Evolutionary conservation across 2,797 vertebrate genomes (phyloP).

Genomic region (Apogon talboti): DNA sequence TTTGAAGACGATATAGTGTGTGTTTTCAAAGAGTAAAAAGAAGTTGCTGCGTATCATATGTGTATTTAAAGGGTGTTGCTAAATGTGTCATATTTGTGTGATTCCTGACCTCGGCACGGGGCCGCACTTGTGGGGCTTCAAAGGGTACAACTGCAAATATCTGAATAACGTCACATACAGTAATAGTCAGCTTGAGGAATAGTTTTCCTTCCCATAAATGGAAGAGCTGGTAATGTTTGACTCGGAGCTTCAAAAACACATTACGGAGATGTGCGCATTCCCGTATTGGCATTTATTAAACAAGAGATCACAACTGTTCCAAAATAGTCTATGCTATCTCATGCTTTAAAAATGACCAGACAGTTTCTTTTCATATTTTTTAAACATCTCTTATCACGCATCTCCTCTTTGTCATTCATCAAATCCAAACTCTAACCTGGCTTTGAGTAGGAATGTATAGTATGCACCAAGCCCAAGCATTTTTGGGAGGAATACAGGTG

Average conservation of each 20-base stretch:
- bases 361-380: background rate
- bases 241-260: background rate
- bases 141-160: constrained; percentile 27
- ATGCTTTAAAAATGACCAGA: constrained; percentile 26
- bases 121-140: constrained; percentile 7
- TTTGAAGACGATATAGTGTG: constrained; percentile 19
- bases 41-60: constrained; percentile 33
- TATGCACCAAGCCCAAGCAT: constrained; percentile 26
- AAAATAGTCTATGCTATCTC: background rate
- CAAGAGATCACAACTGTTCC: constrained; percentile 6
- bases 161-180: constrained; percentile 32
- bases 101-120: constrained; percentile 47
- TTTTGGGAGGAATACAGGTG: constrained; percentile 65
- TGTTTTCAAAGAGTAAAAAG: constrained; percentile 25
- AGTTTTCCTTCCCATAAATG: constrained; percentile 60
- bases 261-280: background rate
- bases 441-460: constrained; percentile 51
- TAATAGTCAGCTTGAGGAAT: constrained; percentile 4
- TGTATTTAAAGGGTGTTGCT: constrained; percentile 56
- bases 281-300: constrained; percentile 15
- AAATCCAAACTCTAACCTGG: constrained; percentile 11
- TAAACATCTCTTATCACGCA: constrained; percentile 10
- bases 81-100: constrained; percentile 62
- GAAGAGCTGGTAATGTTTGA: constrained; percentile 30
- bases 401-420: constrained; percentile 27